Percentiles rank a stretch among this genome's conserved stretches.
These are phyloP conservation scores for Heliconius aoede DNA, from an alignment of 2,888 invertebrate species.

Conservation along the genomic window DNA sequence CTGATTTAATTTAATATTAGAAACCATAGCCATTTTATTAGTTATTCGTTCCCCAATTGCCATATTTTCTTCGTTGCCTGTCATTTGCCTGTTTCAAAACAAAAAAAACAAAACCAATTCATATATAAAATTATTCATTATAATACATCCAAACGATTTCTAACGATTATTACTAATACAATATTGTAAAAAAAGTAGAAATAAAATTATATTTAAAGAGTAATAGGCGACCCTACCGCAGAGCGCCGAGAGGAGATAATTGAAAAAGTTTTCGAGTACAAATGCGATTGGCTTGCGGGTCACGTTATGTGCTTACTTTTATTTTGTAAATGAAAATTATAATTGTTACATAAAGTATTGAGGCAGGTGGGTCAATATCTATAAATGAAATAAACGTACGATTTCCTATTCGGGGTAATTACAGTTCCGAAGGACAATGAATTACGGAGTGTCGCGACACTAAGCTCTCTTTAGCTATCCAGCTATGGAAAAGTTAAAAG, in stretches of 20 bases:
- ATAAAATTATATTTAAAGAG: neutral
- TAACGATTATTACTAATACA: no score
- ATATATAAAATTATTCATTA: no score
- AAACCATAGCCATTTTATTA: no score
- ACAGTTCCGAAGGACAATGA: neutral
- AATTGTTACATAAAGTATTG: neutral
- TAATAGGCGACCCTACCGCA: constrained; percentile 31
- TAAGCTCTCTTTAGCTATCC: neutral
- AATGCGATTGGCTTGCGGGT: constrained; percentile 35
- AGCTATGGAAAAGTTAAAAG: no score
- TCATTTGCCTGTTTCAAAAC: no score
- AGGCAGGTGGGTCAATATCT: neutral
- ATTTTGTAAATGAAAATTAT: neutral
- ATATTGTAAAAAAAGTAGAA: neutral
- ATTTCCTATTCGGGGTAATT: neutral
- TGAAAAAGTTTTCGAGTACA: constrained; percentile 43
- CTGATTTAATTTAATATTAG: no score
- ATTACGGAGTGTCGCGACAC: neutral
- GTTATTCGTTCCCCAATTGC: no score
- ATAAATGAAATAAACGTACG: neutral
- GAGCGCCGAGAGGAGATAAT: constrained; percentile 41
- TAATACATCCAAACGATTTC: no score
- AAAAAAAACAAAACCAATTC: no score
- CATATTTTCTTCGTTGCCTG: no score
- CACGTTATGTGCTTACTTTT: constrained; percentile 25